A percentile compares a stretch with the other conserved stretches of the same genome.
phyloP scores from a whole-genome alignment of 1,140 invertebrate genomes.

The Ceratosolen fusciceps region DNA sequence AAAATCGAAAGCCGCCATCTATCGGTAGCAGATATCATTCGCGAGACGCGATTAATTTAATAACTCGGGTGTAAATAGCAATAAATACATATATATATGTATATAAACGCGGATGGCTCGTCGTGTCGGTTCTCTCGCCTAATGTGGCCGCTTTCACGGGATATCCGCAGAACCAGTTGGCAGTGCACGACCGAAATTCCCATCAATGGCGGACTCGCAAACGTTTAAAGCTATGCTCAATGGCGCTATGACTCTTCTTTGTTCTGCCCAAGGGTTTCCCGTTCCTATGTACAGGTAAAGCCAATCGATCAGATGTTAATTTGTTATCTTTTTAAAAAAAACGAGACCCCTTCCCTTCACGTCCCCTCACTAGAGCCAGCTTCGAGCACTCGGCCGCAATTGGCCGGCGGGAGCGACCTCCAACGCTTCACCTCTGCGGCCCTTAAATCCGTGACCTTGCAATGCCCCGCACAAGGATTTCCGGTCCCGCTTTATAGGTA shows the following conservation, averaged over 20 bases:
- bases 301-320: too few relatives aligned
- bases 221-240: conserved; percentile 63
- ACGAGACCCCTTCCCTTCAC: conserved; percentile 51
- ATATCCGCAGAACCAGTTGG: conserved; percentile 63
- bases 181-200: conserved; percentile 69
- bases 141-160: conserved; percentile 27
- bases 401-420: conserved; percentile 66
- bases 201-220: conserved; percentile 67
- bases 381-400: conserved; percentile 64
- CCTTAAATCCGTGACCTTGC: conserved; percentile 67
- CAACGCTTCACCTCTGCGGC: conserved; percentile 61
- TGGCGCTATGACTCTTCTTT: conserved; percentile 72
- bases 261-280: conserved; percentile 79
- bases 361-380: conserved; percentile 72
- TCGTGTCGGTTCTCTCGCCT: conserved; percentile 11
- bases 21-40: too few relatives aligned
- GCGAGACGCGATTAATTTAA: too few relatives aligned
- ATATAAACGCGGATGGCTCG: not conserved
- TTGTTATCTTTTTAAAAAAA: not conserved
- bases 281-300: conserved; percentile 78
- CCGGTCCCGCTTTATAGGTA: conserved; percentile 74
- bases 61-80: too few relatives aligned
- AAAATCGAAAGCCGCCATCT: too few relatives aligned
- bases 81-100: too few relatives aligned
- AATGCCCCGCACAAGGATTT: conserved; percentile 76